Base-by-base conservation (phyloP, 2,888 invertebrate species). In the Erebia ligea region DNA sequence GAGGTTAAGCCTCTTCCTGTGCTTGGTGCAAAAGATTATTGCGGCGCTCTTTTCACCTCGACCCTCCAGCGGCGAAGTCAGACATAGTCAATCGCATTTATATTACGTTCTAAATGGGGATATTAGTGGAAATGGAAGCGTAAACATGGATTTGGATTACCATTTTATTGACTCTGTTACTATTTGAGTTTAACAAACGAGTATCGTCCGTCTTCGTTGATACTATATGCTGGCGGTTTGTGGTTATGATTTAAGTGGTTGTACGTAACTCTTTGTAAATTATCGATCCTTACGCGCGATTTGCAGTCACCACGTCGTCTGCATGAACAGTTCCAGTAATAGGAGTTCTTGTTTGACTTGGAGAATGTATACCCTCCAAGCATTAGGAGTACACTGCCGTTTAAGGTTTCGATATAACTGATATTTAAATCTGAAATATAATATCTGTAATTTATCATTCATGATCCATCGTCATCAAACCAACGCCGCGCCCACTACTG, bases 331-430 rank as follows among this genome's bases (percentile, higher is more conserved):
- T 72, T 58, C 78, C 77, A 78, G 11, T 70, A 54, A 50, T 75
- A 68, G 4, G 69, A 69, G 1, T 62, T 9, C 48, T 71, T 42
- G 70, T 75, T 25, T 1, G 68, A 64, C 15, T 72, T 73, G 50
- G 73, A 76, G 61, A 73, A 79, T 0, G 78, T 79, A 34, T 75
- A 78, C 9, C 78, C 78, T n/a, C 73, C 17, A 10, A 65, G 68
- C 21, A 73, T 54, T 1, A 76, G 62, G 1, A 76, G 15, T 10
- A 68, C 68, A 40, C 67, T 67, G 9, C 76, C 74, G 42, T 69
- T 71, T 8, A 67, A 17, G 19, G 71, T 75, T 5, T 21, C 73
- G 1, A 75, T 67, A 17, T 59, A 69, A 17, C 67, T 45, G 5
- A 64, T 57, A 3, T 17, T 42, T 17, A 50, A 5, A 59, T 56